Evolutionary conservation across 1,140 invertebrate species (phyloP), one percentile per base, ranked within the genome.

Genomic region (Choristoneura fumiferana): DNA sequence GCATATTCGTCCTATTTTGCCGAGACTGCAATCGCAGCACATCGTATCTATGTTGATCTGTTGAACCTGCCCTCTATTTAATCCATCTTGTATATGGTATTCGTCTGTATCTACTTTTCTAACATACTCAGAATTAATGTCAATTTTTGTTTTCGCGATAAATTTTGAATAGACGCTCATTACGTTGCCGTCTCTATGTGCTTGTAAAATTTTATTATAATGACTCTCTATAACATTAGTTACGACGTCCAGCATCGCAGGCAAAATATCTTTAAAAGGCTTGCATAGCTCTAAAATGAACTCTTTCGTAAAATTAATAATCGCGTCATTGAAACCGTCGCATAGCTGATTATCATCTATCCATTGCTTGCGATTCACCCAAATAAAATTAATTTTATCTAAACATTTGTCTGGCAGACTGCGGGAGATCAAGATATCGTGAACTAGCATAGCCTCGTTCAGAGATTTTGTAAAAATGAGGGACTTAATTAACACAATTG

Each of bases 161-260:
- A 43, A 62, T 40, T 37, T 53, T 38, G 57, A 62, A 22, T 60
- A 57, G 5, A 34, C 43, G 13, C n/a, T n/a, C 1, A 4, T 29
- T 9, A n/a, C 18, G n/a, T 45, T 22, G 8, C 37, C 38, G 5
- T 53, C 37, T 15, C 22, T 34, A 35, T 38, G 22, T 4, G 39
- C 12, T 9, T 9, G 4, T 14, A 53, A 9, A 0, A 53, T 38
- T 39, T 18, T 52, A 1, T 40, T 12, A 29, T 13, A 52, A 22
- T 62, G 54, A 13, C 29, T 22, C 4, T 64, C 65, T 8, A 70
- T 5, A 0, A 70, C 55, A 22, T 64, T 64, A 0, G 35, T 29
- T 1, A 64, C 36, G 1, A 70, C 59, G 22, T 70, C 68, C 0
- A 65, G 35, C 60, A 70, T 70, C 0, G 36, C 17, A 2, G 10